Conservation (phyloP, 2,888 invertebrate genomes). For the Polymixis flavicincta region DNA sequence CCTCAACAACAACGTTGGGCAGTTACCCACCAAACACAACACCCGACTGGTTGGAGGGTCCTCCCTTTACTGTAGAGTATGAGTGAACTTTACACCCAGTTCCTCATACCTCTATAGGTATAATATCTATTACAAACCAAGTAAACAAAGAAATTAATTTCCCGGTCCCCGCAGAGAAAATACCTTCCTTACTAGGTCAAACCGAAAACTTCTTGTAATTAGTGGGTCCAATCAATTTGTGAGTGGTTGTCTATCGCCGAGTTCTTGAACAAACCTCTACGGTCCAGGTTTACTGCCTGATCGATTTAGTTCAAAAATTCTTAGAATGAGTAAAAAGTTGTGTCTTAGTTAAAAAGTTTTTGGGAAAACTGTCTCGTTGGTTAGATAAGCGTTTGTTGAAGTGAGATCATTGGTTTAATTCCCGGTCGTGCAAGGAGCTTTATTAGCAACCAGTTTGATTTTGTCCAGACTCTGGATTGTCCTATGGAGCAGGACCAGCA, state of each 20-base stretch:
- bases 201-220: constrained; percentile 66
- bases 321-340: constrained; percentile 34
- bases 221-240: constrained; percentile 71
- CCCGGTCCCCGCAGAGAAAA: constrained; percentile 4
- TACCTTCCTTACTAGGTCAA: constrained; percentile 33
- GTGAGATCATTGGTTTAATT: not conserved
- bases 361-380: not conserved
- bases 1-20: no score
- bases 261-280: constrained; percentile 71
- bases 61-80: no score
- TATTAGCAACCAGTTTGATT: no score
- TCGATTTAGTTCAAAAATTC: constrained; percentile 70
- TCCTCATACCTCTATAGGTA: no score
- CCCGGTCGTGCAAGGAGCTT: no score
- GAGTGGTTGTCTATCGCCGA: constrained; percentile 72
- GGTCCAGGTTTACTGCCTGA: constrained; percentile 72
- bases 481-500: no score
- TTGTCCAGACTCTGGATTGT: no score
- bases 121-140: not conserved
- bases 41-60: no score
- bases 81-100: no score
- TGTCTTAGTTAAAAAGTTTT: constrained; percentile 57
- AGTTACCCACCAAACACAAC: no score
- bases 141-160: constrained; percentile 43
- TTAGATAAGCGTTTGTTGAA: not conserved